Conservation (phyloP, 2,113 vertebrate genomes). For the Sialia sialis region DNA sequence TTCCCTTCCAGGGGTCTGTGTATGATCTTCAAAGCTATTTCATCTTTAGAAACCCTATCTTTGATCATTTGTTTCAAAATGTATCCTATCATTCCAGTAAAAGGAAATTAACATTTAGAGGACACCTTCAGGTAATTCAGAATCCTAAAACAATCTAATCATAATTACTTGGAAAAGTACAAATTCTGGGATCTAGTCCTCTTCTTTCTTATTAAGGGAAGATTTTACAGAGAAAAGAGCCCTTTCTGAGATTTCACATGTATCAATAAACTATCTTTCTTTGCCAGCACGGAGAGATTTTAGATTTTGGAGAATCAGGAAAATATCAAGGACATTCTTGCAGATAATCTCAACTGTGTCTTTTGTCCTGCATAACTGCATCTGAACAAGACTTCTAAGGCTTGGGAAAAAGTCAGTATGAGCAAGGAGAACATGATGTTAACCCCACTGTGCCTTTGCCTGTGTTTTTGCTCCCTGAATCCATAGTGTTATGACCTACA, state of each 20-base stretch:
- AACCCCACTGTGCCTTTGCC: not conserved
- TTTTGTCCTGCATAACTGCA: not conserved
- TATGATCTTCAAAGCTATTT: slow-evolving; percentile 9
- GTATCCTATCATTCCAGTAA: not conserved
- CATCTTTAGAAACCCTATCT: not conserved
- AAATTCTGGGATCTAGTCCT: not conserved
- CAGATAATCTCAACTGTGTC: not conserved
- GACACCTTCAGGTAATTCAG: not conserved
- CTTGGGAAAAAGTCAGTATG: not conserved
- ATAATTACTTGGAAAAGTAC: not conserved
- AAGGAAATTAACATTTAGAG: not conserved
- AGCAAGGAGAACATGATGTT: not conserved
- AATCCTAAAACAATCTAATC: not conserved
- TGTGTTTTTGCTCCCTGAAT: not conserved
- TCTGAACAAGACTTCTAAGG: not conserved
- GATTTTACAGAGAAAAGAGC: not conserved
- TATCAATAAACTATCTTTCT: not conserved
- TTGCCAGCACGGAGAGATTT: not conserved
- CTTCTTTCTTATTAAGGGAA: not conserved
- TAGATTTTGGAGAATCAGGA: not conserved
- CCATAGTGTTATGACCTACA: not conserved
- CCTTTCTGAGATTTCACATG: not conserved
- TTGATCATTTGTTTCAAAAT: slow-evolving; percentile 21
- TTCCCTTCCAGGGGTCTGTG: not conserved
- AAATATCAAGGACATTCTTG: not conserved